Percentiles rank a stretch among this genome's conserved stretches.
phyloP scores from a whole-genome alignment of 1,140 invertebrate genomes.

The Stenopsyche tienmushanensis region DNA sequence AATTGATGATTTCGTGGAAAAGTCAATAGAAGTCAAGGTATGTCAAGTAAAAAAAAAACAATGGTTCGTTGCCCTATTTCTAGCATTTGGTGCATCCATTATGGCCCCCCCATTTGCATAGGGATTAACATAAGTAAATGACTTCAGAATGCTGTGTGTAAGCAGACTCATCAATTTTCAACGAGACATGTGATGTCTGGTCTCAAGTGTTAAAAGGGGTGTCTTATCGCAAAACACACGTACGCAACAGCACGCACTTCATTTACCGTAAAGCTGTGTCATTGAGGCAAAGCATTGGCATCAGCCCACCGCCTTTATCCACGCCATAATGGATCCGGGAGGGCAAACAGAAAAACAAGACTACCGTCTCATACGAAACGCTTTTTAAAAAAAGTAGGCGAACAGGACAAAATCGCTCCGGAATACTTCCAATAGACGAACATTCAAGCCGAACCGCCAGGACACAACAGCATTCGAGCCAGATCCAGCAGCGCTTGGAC shows the following conservation, averaged over 20 bases:
- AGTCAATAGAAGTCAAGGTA: not conserved
- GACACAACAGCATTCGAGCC: not conserved
- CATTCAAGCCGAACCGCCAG: conserved; percentile 4
- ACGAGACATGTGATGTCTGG: not conserved
- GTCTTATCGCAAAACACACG: conserved; percentile 16
- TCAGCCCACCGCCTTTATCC: conserved; percentile 20
- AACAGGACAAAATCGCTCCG: not conserved
- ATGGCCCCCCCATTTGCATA: no score
- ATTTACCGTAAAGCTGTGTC: conserved; percentile 30
- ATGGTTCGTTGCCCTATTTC: no score
- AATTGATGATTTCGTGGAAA: no score
- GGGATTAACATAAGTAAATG: no score
- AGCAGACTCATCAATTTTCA: not conserved
- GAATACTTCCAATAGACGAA: not conserved
- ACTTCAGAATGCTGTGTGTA: no score
- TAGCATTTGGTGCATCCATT: no score
- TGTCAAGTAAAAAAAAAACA: not conserved
- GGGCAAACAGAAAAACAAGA: conserved; percentile 23
- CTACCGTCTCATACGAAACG: conserved; percentile 19
- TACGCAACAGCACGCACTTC: conserved; percentile 17
- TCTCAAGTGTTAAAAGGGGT: conserved; percentile 5
- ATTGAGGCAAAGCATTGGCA: conserved; percentile 3
- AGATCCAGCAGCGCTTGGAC: not conserved
- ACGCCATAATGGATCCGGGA: conserved; percentile 12
- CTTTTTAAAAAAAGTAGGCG: conserved; percentile 10